These are phyloP conservation scores for Parapsyche elsis DNA, from an alignment of 1,140 invertebrate species.

Conservation along the genomic window DNA sequence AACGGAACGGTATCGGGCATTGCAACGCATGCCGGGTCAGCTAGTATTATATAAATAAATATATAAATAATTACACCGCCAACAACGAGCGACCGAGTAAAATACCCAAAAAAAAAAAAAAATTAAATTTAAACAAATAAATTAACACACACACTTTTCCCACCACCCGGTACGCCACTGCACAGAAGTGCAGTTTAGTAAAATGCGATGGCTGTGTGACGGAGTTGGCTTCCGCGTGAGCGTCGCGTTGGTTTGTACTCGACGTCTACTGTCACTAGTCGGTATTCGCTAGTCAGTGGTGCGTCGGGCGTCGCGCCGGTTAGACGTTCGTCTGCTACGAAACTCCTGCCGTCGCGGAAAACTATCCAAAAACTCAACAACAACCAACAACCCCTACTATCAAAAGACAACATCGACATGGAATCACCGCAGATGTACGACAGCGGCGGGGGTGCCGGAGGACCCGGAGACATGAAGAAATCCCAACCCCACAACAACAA, in stretches of 20 bases:
- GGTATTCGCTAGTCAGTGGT: slow-evolving; percentile 60
- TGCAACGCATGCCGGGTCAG: too few species aligned
- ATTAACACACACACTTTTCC: too few species aligned
- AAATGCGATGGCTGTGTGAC: not conserved
- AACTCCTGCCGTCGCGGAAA: not conserved
- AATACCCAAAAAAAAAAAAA: too few species aligned
- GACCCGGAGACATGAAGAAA: slow-evolving; percentile 61
- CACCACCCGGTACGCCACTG: slow-evolving; percentile 14
- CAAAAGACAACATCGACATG: slow-evolving; percentile 64
- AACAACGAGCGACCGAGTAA: too few species aligned
- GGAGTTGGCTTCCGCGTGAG: slow-evolving; percentile 57
- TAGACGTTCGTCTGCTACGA: slow-evolving; percentile 40
- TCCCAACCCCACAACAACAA: slow-evolving; percentile 61
- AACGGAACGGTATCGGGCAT: too few species aligned
- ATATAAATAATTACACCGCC: too few species aligned
- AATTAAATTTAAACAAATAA: too few species aligned
- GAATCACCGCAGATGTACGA: slow-evolving; percentile 81
- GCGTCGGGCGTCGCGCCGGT: slow-evolving; percentile 58
- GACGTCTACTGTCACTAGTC: slow-evolving; percentile 56
- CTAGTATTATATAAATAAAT: too few species aligned
- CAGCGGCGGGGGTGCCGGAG: slow-evolving; percentile 58
- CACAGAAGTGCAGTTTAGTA: slow-evolving; percentile 21
- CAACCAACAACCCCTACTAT: not conserved
- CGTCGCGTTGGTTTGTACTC: slow-evolving; percentile 46
- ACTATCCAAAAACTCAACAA: slow-evolving; percentile 54